phyloP scores from a whole-genome alignment of 2,888 invertebrate species.

The Cybosia mesomella region DNA sequence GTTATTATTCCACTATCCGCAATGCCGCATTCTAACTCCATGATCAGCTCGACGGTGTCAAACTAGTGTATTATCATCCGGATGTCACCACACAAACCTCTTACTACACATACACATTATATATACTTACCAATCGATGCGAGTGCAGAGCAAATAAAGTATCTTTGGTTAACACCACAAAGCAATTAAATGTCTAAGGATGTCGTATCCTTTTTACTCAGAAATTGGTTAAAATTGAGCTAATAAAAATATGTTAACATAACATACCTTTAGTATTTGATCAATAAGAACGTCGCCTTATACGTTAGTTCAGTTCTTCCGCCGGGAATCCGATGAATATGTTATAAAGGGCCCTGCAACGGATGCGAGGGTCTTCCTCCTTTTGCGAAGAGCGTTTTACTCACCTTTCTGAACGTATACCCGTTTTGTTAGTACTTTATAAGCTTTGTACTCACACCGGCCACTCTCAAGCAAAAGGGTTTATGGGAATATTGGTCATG shows the following conservation, averaged over 20 bases:
- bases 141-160: background rate
- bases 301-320: slow-evolving; percentile 34
- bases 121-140: background rate
- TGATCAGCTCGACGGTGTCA: background rate
- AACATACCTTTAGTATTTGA: background rate
- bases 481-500: slow-evolving; percentile 7
- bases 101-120: background rate
- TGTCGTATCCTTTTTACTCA: no score
- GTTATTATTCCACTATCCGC: background rate
- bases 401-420: slow-evolving; percentile 30
- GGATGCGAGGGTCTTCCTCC: slow-evolving; percentile 37
- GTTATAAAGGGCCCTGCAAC: slow-evolving; percentile 42
- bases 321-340: slow-evolving; percentile 41
- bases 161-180: no score
- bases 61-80: background rate
- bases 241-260: background rate
- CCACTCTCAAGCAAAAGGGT: background rate
- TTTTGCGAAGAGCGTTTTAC: slow-evolving; percentile 32
- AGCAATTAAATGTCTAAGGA: no score
- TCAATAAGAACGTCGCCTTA: slow-evolving; percentile 7
- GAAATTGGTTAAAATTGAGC: background rate
- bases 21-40: background rate
- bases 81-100: background rate
- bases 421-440: slow-evolving; percentile 41
- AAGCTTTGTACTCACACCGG: slow-evolving; percentile 25